Evolutionary conservation across 2,797 vertebrate species (phyloP).

Genomic region (Monodelphis domestica): DNA sequence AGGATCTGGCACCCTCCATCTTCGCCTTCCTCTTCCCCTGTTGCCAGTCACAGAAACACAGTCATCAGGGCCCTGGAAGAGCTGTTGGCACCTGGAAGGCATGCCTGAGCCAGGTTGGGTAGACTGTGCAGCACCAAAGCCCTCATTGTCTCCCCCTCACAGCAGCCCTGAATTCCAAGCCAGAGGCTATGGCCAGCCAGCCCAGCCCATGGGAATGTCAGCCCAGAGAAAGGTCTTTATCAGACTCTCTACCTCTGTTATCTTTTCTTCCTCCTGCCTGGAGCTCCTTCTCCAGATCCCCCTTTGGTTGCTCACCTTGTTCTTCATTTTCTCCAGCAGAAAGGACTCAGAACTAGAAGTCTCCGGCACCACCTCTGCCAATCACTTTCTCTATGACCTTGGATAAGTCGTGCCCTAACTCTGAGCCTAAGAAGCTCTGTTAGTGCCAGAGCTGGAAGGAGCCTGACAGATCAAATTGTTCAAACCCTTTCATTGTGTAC

Average conservation of each 20-base stretch:
- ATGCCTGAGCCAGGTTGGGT: neutral
- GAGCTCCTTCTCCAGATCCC: neutral
- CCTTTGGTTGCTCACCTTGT: neutral
- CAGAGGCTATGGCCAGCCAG: neutral
- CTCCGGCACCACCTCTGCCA: neutral
- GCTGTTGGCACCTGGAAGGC: neutral
- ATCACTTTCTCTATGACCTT: neutral
- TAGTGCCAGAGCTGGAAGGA: neutral
- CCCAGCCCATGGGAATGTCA: neutral
- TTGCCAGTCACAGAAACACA: neutral
- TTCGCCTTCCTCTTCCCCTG: neutral
- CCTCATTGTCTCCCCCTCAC: neutral
- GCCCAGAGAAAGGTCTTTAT: neutral
- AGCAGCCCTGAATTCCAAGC: neutral
- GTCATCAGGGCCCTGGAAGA: neutral
- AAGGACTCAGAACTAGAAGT: neutral
- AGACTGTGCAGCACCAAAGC: neutral
- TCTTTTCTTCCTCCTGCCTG: neutral
- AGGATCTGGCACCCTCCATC: neutral
- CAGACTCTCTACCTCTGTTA: constrained; percentile 27
- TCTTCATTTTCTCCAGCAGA: neutral
- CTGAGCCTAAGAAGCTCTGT: neutral
- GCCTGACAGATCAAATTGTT: neutral
- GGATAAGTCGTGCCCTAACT: neutral
- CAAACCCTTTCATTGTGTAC: neutral